Conservation (phyloP, 2,113 vertebrate species). For the Xiphorhynchus elegans region DNA sequence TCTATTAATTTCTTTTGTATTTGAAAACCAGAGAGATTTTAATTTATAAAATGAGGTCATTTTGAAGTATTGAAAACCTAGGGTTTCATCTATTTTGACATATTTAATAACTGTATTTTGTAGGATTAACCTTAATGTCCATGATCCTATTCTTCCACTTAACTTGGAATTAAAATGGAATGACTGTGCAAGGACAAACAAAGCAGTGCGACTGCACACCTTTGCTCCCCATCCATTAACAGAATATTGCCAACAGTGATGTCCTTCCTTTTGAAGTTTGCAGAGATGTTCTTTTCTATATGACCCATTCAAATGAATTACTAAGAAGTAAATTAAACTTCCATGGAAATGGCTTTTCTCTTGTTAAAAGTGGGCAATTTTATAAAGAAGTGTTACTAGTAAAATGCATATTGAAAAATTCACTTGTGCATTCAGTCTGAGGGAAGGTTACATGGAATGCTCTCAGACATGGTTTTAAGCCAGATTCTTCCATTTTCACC, state of each 20-base stretch:
- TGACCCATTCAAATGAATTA: conserved; percentile 8
- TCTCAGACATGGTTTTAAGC: neutral
- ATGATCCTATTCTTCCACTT: neutral
- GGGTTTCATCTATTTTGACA: neutral
- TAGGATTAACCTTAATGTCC: neutral
- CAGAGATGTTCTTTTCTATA: neutral
- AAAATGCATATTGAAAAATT: neutral
- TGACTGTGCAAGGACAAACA: neutral
- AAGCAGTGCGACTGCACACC: neutral
- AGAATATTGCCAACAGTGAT: neutral
- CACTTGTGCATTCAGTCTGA: neutral
- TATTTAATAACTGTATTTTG: neutral
- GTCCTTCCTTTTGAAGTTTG: neutral
- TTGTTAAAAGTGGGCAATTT: conserved; percentile 9
- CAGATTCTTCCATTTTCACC: neutral
- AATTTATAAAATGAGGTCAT: neutral
- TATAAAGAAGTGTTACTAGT: neutral
- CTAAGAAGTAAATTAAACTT: conserved; percentile 8
- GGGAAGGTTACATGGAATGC: neutral
- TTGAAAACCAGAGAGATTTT: neutral
- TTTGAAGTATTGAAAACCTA: neutral
- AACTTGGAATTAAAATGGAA: neutral
- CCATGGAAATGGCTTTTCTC: neutral
- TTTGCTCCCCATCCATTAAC: neutral
- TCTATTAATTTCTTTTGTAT: neutral